Percentiles rank a stretch among this genome's conserved stretches.
These are phyloP conservation scores for Drosophila rellima DNA, from an alignment of 2,888 invertebrate genomes.

Conservation along the genomic window DNA sequence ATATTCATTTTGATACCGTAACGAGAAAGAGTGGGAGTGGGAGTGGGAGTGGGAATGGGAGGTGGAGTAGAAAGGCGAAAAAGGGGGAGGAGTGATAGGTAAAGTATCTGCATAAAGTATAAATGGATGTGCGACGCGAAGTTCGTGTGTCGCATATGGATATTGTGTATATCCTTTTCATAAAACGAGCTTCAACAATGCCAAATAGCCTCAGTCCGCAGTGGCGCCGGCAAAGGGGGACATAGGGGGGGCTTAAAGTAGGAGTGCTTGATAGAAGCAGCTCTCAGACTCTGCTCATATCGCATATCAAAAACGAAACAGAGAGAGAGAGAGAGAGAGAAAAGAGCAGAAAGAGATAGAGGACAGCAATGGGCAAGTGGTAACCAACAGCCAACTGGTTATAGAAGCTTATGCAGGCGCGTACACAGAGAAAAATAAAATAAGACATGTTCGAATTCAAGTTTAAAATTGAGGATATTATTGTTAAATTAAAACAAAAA, in stretches of 20 bases:
- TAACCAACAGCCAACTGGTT: conserved; percentile 70
- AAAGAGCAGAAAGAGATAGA: conserved; percentile 1
- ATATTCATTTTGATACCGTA: conserved; percentile 75
- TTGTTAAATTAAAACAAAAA: too few species aligned
- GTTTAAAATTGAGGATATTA: too few species aligned
- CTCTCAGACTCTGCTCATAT: conserved; percentile 41
- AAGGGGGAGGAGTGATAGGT: conserved; percentile 4
- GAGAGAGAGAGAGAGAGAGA: background rate
- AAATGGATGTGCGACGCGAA: conserved; percentile 48
- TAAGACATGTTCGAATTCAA: too few species aligned
- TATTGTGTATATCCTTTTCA: conserved; percentile 69
- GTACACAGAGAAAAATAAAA: background rate
- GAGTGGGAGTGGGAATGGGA: background rate
- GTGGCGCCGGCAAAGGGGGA: background rate
- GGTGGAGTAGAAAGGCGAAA: background rate
- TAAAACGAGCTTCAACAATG: conserved; percentile 63
- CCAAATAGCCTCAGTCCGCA: conserved; percentile 60
- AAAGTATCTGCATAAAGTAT: conserved; percentile 51
- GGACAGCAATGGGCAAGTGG: conserved; percentile 57
- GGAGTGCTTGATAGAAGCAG: conserved; percentile 35
- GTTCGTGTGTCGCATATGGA: conserved; percentile 65
- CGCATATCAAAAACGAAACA: conserved; percentile 52
- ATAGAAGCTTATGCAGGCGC: conserved; percentile 26
- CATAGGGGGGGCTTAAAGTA: background rate
- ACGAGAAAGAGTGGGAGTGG: conserved; percentile 26